Conservation (phyloP, 1,140 invertebrate species). For the Papilio glaucus region DNA sequence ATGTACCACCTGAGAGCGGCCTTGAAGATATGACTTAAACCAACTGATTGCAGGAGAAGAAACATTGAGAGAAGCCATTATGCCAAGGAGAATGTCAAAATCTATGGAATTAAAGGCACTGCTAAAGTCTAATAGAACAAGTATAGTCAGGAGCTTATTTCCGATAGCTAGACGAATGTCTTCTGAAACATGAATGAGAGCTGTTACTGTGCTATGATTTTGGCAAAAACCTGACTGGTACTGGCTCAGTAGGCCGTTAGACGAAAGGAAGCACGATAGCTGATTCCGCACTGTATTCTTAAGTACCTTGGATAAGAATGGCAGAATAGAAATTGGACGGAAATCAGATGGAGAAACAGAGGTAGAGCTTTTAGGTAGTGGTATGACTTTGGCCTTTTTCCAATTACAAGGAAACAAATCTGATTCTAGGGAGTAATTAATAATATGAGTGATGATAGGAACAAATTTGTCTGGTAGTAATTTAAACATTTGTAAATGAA, state of each 20-base stretch:
- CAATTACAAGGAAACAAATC: conserved; percentile 13
- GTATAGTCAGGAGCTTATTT: conserved; percentile 23
- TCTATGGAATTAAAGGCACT: conserved; percentile 34
- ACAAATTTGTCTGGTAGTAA: conserved; percentile 7
- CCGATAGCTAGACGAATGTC: conserved; percentile 25
- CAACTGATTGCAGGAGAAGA: conserved; percentile 1
- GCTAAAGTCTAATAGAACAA: conserved; percentile 29
- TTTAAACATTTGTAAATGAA: conserved; percentile 26
- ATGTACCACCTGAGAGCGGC: too few relatives aligned
- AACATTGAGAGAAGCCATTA: background rate
- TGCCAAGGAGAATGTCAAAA: conserved; percentile 14
- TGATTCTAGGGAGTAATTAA: conserved; percentile 30
- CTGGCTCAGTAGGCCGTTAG: conserved; percentile 1
- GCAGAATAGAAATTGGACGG: conserved; percentile 6
- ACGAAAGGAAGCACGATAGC: background rate
- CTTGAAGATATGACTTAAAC: conserved; percentile 4
- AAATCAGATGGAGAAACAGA: conserved; percentile 6
- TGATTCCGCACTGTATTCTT: conserved; percentile 26
- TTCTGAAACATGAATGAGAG: conserved; percentile 29
- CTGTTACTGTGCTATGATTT: conserved; percentile 2
- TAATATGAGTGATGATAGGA: conserved; percentile 30
- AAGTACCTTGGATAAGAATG: too few relatives aligned
- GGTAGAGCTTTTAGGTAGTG: conserved; percentile 28
- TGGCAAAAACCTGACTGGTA: conserved; percentile 4
- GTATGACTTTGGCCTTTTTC: conserved; percentile 29